Conservation (phyloP, 2,888 invertebrate genomes). For the Agrotis puta region DNA sequence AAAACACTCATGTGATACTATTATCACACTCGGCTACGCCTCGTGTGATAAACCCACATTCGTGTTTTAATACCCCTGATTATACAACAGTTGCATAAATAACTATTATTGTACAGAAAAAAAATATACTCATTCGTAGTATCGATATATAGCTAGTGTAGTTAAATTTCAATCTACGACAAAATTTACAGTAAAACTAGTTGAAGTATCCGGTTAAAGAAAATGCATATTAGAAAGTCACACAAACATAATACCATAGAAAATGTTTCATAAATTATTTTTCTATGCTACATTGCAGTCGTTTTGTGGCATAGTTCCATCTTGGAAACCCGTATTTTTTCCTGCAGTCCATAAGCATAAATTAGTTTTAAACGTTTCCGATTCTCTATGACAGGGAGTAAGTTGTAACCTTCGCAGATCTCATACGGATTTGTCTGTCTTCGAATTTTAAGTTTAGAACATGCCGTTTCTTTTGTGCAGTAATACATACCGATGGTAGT, state of each 20-base stretch:
- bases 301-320: not conserved
- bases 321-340: not conserved
- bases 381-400: not conserved
- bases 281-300: not conserved
- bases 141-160: no score
- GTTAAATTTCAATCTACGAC: no score
- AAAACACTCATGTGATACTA: no score
- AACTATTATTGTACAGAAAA: no score
- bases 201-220: no score
- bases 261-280: not conserved
- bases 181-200: no score
- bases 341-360: not conserved
- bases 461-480: not conserved
- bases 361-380: no score
- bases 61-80: no score
- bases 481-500: slow-evolving; percentile 69
- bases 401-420: not conserved
- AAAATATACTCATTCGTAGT: no score
- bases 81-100: no score
- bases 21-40: no score
- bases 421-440: not conserved
- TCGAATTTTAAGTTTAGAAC: not conserved
- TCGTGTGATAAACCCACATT: no score
- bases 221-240: not conserved
- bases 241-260: not conserved